Conservation (phyloP, 2,888 invertebrate genomes). For the Ceratothoa steindachneri region DNA sequence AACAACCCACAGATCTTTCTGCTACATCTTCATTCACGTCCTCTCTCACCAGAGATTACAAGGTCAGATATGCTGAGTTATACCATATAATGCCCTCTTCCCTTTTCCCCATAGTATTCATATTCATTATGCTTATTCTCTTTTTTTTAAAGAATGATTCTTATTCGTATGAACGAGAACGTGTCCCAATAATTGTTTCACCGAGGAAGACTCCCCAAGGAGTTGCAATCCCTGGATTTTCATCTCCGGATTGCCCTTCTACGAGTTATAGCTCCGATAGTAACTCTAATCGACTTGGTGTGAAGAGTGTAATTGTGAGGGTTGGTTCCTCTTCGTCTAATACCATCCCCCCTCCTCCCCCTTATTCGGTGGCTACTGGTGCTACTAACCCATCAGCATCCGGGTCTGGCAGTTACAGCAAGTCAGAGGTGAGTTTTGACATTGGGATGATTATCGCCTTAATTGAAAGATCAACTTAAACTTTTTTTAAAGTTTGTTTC, state of each 20-base stretch:
- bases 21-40: not conserved
- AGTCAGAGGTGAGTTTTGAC: not conserved
- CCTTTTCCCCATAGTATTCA: too few relatives aligned
- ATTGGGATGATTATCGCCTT: too few relatives aligned
- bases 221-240: constrained; percentile 26
- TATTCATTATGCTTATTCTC: too few relatives aligned
- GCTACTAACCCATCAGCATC: not conserved
- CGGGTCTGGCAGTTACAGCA: not conserved
- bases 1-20: constrained; percentile 36
- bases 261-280: constrained; percentile 3
- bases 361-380: not conserved
- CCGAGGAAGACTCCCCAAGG: constrained; percentile 57
- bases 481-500: too few relatives aligned
- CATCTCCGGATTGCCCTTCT: constrained; percentile 33
- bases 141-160: not conserved
- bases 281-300: constrained; percentile 50
- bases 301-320: constrained; percentile 81
- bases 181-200: constrained; percentile 73
- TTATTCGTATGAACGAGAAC: constrained; percentile 40
- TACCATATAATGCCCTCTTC: too few relatives aligned
- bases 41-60: not conserved
- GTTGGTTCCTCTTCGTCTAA: constrained; percentile 49
- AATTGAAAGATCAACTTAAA: too few relatives aligned
- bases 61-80: not conserved
- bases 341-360: constrained; percentile 17